phyloP scores from a whole-genome alignment of 2,888 invertebrate species.

The Tigriopus californicus region DNA sequence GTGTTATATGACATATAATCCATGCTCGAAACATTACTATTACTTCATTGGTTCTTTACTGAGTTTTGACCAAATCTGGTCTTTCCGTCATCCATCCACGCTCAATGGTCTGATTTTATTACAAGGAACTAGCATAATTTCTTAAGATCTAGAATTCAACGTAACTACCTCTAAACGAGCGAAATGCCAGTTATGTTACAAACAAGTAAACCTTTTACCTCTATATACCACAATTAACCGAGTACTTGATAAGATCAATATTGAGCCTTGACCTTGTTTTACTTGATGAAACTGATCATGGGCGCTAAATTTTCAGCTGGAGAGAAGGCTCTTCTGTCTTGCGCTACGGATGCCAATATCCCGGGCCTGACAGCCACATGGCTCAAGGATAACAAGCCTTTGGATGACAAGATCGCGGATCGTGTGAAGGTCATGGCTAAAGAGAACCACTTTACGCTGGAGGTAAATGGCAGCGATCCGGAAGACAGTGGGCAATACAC shows the following conservation, averaged over 20 bases:
- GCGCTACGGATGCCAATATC: constrained; percentile 44
- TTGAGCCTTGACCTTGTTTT: too few relatives aligned
- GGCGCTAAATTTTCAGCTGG: constrained; percentile 41
- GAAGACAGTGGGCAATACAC: constrained; percentile 77
- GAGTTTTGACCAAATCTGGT: too few relatives aligned
- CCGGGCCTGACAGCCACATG: constrained; percentile 43
- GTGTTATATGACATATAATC: too few relatives aligned
- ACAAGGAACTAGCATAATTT: too few relatives aligned
- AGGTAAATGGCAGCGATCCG: constrained; percentile 35
- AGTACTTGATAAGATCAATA: too few relatives aligned
- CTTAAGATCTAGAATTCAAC: too few relatives aligned
- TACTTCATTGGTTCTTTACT: too few relatives aligned
- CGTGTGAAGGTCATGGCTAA: constrained; percentile 42
- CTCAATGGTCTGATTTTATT: too few relatives aligned
- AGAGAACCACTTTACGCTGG: constrained; percentile 41
- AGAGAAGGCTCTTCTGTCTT: constrained; percentile 60
- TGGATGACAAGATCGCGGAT: constrained; percentile 54
- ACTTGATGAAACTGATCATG: not conserved
- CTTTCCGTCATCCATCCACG: too few relatives aligned
- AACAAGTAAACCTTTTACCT: too few relatives aligned
- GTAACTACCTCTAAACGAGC: not conserved
- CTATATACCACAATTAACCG: too few relatives aligned
- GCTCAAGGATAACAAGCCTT: constrained; percentile 68
- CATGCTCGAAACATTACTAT: too few relatives aligned
- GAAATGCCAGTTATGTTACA: not conserved